Evolutionary conservation across 53 echinoderm and acorn worm genomes (phyloP).

Genomic region (Glandiceps talaboti): DNA sequence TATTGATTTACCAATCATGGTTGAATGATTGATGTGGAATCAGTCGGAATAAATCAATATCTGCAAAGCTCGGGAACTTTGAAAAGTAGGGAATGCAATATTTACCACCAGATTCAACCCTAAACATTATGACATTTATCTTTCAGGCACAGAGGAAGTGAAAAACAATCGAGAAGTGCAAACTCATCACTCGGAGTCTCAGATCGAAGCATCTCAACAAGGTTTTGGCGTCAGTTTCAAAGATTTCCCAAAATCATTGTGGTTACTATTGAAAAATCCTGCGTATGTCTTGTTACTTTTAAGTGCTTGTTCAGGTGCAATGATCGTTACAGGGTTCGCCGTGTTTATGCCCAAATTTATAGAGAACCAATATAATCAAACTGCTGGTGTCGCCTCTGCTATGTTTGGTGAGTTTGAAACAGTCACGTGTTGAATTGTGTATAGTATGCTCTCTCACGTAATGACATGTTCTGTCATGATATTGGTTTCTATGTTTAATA

Average conservation of each 20-base stretch:
- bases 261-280: slow-evolving; percentile 55
- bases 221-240: slow-evolving; percentile 30
- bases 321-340: slow-evolving; percentile 67
- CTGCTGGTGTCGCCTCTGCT: slow-evolving; percentile 52
- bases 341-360: slow-evolving; percentile 88
- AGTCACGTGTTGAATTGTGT: too few species aligned
- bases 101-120: too few species aligned
- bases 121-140: too few species aligned
- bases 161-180: slow-evolving; percentile 38
- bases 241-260: slow-evolving; percentile 32
- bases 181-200: slow-evolving; percentile 28
- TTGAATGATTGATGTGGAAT: too few species aligned
- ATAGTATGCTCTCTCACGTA: too few species aligned
- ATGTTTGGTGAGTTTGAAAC: slow-evolving; percentile 52
- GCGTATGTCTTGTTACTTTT: slow-evolving; percentile 61
- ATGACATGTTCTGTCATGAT: too few species aligned
- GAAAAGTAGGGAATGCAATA: too few species aligned
- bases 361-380: slow-evolving; percentile 63
- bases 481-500: too few species aligned
- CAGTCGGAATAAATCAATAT: too few species aligned
- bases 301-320: slow-evolving; percentile 53
- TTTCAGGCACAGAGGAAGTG: slow-evolving; percentile 15
- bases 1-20: too few species aligned
- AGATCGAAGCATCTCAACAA: slow-evolving; percentile 21
- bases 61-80: too few species aligned